Evolutionary conservation across 2,888 invertebrate species (phyloP), one percentile per base, ranked within the genome.

Genomic region (Caenorhabditis virilis): DNA sequence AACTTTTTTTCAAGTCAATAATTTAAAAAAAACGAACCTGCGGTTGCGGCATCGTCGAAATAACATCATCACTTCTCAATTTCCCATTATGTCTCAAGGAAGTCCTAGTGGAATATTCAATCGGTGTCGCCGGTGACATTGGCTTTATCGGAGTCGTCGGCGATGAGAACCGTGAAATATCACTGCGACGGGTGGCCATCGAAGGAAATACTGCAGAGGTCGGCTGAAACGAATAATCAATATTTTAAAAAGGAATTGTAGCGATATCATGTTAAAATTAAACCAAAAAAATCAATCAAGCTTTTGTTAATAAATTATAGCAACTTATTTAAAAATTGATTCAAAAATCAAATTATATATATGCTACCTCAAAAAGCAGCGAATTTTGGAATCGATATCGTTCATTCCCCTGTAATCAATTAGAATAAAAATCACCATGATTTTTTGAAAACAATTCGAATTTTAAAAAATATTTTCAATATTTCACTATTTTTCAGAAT

Each of bases 111-210:
- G 30, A 30, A 9, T 6, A 30, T 30, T 13, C 33, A 27, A 13
- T 6, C 22, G 22, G 6, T 30, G 7, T 48, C 13, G 55, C 33
- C 13, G 63, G 60, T 5, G 60, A 57, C 63, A 64, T 60, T 36
- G 63, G 70, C 25, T 73, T 81, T 33, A 81, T 78, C 11, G 81
- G 81, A 23, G 81, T 81, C 0, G 81, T 81, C 5, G 80, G 77
- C 0, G 77, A 77, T 11, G 76, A 66, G 51, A 70, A 76, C 7
- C 69, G 51, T 13, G 69, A 49, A 11, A 57, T 51, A 7, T 63
- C 68, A 26, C 58, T 57, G 33, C 62, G 16, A 26, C 67, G 36
- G 6, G 67, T 42, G 2, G 62, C 58, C 55, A 58, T 65, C 9
- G 55, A 55, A 1, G 67, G 62, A 46, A 62, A 61, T 0, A 61